A percentile compares a stretch with the other conserved stretches of the same genome.
These are phyloP conservation scores for Tachyglossus aculeatus DNA, from an alignment of 2,797 vertebrate genomes.

Conservation along the genomic window DNA sequence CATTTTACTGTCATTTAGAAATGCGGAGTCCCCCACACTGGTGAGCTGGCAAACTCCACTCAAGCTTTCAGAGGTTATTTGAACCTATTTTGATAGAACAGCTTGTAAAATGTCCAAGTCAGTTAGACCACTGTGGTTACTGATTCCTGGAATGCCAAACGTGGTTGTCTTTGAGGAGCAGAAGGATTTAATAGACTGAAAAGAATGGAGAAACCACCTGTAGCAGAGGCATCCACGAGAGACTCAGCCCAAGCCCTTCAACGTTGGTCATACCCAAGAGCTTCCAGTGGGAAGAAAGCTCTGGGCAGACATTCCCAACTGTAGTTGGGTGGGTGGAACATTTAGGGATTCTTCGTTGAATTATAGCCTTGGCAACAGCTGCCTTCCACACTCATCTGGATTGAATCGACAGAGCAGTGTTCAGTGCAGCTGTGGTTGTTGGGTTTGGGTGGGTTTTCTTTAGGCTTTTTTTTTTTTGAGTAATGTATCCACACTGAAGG, in stretches of 20 bases:
- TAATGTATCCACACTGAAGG: constrained; percentile 29
- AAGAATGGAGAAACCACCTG: background rate
- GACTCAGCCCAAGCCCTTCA: background rate
- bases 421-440: background rate
- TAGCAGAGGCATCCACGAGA: no score
- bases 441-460: constrained; percentile 50
- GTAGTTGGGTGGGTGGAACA: constrained; percentile 58
- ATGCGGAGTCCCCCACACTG: background rate
- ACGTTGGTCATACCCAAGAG: constrained; percentile 32
- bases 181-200: constrained; percentile 15
- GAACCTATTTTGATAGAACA: background rate
- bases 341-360: constrained; percentile 35
- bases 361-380: constrained; percentile 48
- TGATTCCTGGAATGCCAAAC: background rate
- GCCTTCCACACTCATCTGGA: constrained; percentile 42
- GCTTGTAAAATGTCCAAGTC: constrained; percentile 1
- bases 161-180: background rate
- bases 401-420: constrained; percentile 14
- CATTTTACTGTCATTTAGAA: background rate
- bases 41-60: background rate
- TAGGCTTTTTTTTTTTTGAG: no score
- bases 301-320: constrained; percentile 43
- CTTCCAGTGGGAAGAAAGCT: constrained; percentile 42
- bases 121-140: background rate
- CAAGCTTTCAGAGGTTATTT: background rate